A percentile compares a stretch with the other conserved stretches of the same genome.
Conservation (phyloP, 2,888 invertebrate species). For the Tetanocera ferruginea region DNA sequence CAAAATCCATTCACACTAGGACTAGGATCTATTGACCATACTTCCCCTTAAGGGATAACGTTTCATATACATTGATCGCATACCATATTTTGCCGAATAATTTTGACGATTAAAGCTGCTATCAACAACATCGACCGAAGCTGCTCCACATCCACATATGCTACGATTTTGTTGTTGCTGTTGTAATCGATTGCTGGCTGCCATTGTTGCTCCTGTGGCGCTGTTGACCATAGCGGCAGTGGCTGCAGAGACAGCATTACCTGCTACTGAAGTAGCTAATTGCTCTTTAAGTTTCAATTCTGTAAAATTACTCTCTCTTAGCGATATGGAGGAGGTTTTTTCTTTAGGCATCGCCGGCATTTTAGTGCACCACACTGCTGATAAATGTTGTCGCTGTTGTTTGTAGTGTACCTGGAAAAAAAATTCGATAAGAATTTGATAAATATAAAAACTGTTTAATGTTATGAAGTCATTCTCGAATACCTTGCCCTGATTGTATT, state of each 20-base stretch:
- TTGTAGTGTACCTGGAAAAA: conserved; percentile 60
- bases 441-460: background rate
- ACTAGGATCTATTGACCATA: no score
- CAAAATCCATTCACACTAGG: no score
- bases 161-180: conserved; percentile 53
- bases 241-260: conserved; percentile 40
- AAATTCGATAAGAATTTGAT: conserved; percentile 20
- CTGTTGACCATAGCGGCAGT: conserved; percentile 49
- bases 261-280: conserved; percentile 50
- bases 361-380: conserved; percentile 53
- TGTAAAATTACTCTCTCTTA: conserved; percentile 64
- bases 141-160: conserved; percentile 57
- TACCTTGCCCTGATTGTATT: no score
- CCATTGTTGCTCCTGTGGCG: conserved; percentile 46
- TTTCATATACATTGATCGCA: conserved; percentile 28
- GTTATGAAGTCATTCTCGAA: no score
- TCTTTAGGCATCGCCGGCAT: conserved; percentile 71
- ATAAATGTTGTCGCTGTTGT: conserved; percentile 53
- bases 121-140: conserved; percentile 50
- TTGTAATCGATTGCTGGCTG: conserved; percentile 49
- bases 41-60: no score
- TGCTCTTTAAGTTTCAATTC: conserved; percentile 63
- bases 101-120: conserved; percentile 52
- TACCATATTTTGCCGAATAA: conserved; percentile 60
- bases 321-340: conserved; percentile 66